phyloP scores from a whole-genome alignment of 1,140 invertebrate genomes.

The Macrobrachium rosenbergii region DNA sequence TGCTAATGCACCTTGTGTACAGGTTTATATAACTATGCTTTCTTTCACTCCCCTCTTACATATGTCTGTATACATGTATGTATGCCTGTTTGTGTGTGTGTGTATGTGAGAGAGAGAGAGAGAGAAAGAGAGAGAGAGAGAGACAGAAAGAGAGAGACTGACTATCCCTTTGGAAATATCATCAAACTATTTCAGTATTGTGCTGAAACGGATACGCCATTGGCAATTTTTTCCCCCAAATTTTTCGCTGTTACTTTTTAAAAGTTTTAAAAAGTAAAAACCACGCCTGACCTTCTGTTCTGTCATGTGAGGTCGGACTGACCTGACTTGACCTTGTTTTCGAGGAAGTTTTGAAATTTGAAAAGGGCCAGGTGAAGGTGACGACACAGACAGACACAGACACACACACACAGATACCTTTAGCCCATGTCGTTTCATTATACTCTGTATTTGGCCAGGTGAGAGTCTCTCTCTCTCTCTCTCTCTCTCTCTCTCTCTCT shows the following conservation, averaged over 20 bases:
- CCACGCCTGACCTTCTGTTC: no score
- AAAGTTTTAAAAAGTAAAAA: neutral
- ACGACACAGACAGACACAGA: slow-evolving; percentile 3
- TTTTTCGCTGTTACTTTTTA: neutral
- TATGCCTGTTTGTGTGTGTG: neutral
- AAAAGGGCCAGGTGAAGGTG: no score
- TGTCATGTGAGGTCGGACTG: no score
- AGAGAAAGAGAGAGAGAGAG: slow-evolving; percentile 30
- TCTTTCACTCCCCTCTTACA: no score
- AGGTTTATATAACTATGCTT: no score
- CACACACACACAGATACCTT: neutral
- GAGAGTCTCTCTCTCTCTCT: no score
- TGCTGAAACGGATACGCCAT: no score
- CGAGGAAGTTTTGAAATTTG: no score
- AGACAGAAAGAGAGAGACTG: slow-evolving; percentile 21
- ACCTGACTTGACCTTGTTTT: no score
- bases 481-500: no score
- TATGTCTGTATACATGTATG: neutral
- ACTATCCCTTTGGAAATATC: neutral
- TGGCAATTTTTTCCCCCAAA: neutral
- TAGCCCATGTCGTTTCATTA: neutral
- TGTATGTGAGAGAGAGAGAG: no score
- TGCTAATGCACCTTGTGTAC: no score
- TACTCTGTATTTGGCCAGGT: neutral
- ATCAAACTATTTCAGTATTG: neutral